phyloP scores from a whole-genome alignment of 35 echinoderm and acorn worm species.

The Strongylocentrotus purpuratus region DNA sequence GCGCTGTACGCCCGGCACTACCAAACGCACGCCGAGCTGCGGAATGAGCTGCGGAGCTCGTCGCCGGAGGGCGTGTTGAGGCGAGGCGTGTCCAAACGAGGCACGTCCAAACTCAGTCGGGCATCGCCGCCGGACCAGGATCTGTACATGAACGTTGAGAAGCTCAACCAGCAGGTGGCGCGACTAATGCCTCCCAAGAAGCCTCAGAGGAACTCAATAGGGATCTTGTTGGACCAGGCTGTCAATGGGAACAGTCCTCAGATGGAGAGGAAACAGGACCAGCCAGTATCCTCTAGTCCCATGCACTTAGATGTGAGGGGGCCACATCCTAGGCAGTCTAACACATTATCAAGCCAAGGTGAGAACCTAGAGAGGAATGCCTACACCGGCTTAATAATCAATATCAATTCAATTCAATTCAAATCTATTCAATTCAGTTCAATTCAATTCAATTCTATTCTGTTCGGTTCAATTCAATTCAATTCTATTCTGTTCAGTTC shows the following conservation, averaged over 20 bases:
- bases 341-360: conserved; percentile 42
- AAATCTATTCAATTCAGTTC: no score
- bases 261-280: conserved; percentile 13
- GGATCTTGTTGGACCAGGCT: conserved; percentile 66
- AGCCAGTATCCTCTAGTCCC: neutral
- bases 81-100: conserved; percentile 33
- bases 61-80: neutral
- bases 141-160: conserved; percentile 52
- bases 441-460: no score
- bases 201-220: conserved; percentile 77
- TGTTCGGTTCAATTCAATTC: no score
- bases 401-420: neutral
- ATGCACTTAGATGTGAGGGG: conserved; percentile 30
- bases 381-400: neutral
- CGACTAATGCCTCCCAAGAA: conserved; percentile 74
- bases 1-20: conserved; percentile 36
- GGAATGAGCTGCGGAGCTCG: conserved; percentile 28
- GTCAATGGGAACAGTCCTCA: neutral
- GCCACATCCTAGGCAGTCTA: neutral
- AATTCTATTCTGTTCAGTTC: no score
- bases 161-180: conserved; percentile 57
- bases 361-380: neutral
- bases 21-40: neutral
- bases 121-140: neutral
- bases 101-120: neutral